Conservation (phyloP, 2,113 vertebrate genomes). For the Nicator chloris region DNA sequence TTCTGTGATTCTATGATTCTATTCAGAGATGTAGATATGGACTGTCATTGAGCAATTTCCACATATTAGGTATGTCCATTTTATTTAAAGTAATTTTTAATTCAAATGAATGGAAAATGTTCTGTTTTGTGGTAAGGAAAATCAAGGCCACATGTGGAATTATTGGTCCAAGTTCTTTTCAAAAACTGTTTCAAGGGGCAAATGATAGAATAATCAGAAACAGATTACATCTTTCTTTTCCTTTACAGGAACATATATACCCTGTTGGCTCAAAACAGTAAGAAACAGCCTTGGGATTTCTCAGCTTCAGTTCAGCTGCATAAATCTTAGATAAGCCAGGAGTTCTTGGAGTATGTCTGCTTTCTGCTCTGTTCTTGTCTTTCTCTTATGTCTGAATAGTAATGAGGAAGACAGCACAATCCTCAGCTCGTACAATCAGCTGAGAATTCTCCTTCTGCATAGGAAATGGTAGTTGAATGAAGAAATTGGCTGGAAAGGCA, state of each 20-base stretch:
- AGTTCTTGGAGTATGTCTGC: background rate
- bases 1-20: background rate
- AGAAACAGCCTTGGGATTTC: background rate
- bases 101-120: background rate
- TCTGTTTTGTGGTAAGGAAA: background rate
- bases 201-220: background rate
- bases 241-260: background rate
- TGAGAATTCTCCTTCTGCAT: background rate
- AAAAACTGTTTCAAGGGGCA: background rate
- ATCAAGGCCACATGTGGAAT: background rate
- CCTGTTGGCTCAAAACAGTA: accelerated
- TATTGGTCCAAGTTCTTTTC: background rate
- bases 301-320: background rate
- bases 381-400: background rate
- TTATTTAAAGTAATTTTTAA: background rate
- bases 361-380: background rate
- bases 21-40: background rate
- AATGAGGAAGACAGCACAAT: background rate
- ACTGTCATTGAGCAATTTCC: background rate
- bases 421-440: background rate
- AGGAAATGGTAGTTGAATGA: background rate
- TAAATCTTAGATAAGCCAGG: background rate
- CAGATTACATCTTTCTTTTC: background rate
- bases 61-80: background rate
- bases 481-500: background rate